phyloP scores from a whole-genome alignment of 2,797 vertebrate species.

The Hirundo rustica region DNA sequence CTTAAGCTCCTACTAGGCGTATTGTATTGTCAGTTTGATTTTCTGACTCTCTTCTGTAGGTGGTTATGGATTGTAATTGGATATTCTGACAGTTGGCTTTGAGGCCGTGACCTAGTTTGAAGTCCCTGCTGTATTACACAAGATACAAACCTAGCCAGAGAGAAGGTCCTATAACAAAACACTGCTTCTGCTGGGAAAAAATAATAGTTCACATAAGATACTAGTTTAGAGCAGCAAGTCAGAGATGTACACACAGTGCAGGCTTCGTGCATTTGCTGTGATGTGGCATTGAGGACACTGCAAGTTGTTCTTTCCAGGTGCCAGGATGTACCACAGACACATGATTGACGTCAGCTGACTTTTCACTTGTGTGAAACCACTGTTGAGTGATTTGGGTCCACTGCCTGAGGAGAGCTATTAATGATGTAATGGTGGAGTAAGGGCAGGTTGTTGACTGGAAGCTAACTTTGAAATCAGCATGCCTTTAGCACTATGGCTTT shows the following conservation, averaged over 20 bases:
- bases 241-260: not conserved
- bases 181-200: not conserved
- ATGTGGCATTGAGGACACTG: not conserved
- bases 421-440: not conserved
- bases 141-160: not conserved
- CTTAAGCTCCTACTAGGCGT: not conserved
- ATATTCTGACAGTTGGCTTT: not conserved
- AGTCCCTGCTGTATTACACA: not conserved
- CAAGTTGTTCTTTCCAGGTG: not conserved
- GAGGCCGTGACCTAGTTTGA: not conserved
- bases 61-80: not conserved
- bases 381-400: not conserved
- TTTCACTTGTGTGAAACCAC: not conserved
- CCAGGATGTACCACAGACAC: not conserved
- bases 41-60: not conserved
- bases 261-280: not conserved
- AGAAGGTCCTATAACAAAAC: not conserved
- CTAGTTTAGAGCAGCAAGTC: not conserved
- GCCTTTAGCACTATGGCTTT: not conserved
- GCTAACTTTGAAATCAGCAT: not conserved
- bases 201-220: not conserved
- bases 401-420: not conserved
- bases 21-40: not conserved
- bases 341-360: not conserved
- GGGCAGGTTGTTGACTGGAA: not conserved